These are phyloP conservation scores for Apeltes quadracus DNA, from an alignment of 2,113 vertebrate species.

Conservation along the genomic window DNA sequence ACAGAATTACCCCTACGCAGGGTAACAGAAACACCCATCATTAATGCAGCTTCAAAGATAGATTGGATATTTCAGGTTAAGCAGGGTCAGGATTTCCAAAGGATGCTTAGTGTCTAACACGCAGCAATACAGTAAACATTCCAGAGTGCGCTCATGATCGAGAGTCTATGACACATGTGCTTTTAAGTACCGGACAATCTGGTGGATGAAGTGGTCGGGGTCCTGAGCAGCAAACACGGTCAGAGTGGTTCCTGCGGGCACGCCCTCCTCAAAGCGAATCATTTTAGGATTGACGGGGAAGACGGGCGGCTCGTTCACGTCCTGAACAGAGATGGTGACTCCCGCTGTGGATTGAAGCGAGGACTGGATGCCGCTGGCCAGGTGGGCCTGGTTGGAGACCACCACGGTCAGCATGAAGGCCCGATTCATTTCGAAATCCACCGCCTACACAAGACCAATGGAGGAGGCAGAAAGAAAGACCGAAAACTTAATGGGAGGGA, in stretches of 20 bases:
- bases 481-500: slow-evolving; percentile 6
- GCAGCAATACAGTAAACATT: too few species aligned
- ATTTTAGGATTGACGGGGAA: slow-evolving; percentile 93
- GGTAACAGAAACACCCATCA: too few species aligned
- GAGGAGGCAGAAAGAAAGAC: background rate
- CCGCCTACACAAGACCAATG: slow-evolving; percentile 79
- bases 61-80: too few species aligned
- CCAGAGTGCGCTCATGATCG: too few species aligned
- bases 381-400: slow-evolving; percentile 95
- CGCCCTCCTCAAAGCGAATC: slow-evolving; percentile 94
- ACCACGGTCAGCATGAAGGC: slow-evolving; percentile 97
- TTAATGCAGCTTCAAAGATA: too few species aligned
- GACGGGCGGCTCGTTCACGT: slow-evolving; percentile 92
- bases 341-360: slow-evolving; percentile 95
- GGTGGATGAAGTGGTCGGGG: slow-evolving; percentile 88
- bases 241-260: slow-evolving; percentile 87
- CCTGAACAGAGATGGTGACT: slow-evolving; percentile 93
- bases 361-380: slow-evolving; percentile 95
- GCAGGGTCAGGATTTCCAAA: too few species aligned
- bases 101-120: too few species aligned
- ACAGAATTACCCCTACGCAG: too few species aligned
- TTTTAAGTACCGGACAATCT: slow-evolving; percentile 87
- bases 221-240: slow-evolving; percentile 86
- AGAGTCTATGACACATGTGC: background rate
- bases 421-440: slow-evolving; percentile 96